phyloP scores from a whole-genome alignment of 2,797 vertebrate genomes.

The Peromyscus aztecus region DNA sequence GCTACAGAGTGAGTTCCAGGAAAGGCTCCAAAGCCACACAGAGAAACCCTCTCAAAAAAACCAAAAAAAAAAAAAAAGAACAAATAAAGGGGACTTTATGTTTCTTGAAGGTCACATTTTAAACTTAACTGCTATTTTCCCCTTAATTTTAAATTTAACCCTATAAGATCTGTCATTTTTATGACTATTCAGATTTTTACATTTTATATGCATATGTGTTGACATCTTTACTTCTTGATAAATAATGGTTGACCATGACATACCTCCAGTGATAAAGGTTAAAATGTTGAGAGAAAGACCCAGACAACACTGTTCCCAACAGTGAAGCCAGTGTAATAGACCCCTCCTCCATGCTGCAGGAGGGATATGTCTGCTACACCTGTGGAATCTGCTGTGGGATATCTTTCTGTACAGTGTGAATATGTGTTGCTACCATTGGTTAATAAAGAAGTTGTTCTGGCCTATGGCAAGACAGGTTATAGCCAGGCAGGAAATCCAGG shows the following conservation, averaged over 20 bases:
- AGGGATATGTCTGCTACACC: background rate
- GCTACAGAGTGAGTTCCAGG: too few species aligned
- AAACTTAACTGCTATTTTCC: background rate
- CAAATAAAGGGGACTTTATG: background rate
- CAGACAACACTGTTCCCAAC: background rate
- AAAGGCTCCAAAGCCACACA: too few species aligned
- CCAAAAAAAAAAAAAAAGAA: too few species aligned
- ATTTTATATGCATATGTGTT: background rate
- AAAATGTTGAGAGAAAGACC: background rate
- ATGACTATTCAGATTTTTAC: background rate
- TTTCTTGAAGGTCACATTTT: slow-evolving; percentile 4
- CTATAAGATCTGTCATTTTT: background rate
- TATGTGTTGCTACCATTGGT: too few species aligned
- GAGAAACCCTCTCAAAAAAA: too few species aligned
- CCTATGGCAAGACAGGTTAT: too few species aligned
- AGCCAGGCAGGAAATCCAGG: too few species aligned
- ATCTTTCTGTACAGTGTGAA: too few species aligned
- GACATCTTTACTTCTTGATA: background rate
- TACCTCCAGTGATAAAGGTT: background rate
- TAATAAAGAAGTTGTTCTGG: too few species aligned
- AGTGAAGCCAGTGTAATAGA: background rate
- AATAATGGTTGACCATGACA: background rate
- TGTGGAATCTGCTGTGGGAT: too few species aligned
- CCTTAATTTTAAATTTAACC: slow-evolving; percentile 4
- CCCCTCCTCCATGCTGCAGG: background rate